A percentile compares a stretch with the other conserved stretches of the same genome.
Conservation (phyloP, 1,140 invertebrate genomes). For the Pantala flavescens region DNA sequence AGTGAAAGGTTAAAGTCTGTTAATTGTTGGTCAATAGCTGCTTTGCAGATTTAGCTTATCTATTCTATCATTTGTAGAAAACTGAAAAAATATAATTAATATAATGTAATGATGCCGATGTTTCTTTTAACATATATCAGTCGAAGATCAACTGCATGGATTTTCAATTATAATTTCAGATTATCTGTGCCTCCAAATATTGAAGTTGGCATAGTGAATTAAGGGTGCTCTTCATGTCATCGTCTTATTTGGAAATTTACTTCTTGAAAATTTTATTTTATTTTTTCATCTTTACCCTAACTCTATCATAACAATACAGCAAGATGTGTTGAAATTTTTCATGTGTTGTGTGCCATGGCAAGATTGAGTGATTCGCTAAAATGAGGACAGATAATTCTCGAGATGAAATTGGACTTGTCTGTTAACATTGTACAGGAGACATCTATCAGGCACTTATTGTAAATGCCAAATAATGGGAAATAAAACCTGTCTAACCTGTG, state of each 20-base stretch:
- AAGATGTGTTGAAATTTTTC: not conserved
- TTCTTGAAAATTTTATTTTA: not conserved
- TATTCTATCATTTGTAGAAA: constrained; percentile 8
- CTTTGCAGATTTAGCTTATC: constrained; percentile 1
- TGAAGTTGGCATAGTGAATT: not conserved
- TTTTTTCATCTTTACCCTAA: not conserved
- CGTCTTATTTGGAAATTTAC: not conserved
- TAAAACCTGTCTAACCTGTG: not conserved
- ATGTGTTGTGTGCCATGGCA: not conserved
- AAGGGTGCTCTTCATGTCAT: constrained; percentile 5
- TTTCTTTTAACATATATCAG: not conserved
- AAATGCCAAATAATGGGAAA: not conserved
- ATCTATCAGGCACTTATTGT: not conserved
- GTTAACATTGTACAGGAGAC: not conserved
- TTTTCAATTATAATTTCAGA: not conserved
- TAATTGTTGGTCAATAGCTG: constrained; percentile 5
- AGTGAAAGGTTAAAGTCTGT: not conserved
- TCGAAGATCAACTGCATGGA: not conserved
- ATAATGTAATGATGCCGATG: not conserved
- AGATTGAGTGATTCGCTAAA: not conserved
- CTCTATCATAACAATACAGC: not conserved
- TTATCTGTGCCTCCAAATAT: no score
- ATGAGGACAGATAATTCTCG: not conserved
- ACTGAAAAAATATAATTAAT: constrained; percentile 8
- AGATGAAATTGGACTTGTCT: not conserved